A percentile compares a stretch with the other conserved stretches of the same genome.
Evolutionary conservation across 2,888 invertebrate genomes (phyloP).

Genomic region (Nomada fucata): DNA sequence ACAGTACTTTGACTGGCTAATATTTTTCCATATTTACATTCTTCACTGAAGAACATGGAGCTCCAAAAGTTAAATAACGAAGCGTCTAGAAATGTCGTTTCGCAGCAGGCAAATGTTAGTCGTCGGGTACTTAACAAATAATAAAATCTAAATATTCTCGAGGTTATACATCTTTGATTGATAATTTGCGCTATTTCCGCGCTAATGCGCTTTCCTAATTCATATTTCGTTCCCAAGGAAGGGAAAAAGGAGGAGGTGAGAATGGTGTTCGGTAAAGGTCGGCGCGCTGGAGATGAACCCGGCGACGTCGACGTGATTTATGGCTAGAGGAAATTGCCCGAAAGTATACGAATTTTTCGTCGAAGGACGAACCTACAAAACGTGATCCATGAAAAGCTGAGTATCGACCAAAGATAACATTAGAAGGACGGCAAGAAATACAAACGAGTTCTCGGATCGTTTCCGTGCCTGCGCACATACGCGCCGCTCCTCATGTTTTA

Average conservation of each 20-base stretch:
- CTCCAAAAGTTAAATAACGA: neutral
- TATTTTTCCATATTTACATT: constrained; percentile 31
- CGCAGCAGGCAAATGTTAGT: constrained; percentile 8
- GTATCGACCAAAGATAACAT: constrained; percentile 64
- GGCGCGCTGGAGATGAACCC: constrained; percentile 59
- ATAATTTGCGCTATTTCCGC: neutral
- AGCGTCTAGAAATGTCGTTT: neutral
- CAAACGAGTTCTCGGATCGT: constrained; percentile 41
- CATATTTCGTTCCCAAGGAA: constrained; percentile 49
- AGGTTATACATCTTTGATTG: neutral
- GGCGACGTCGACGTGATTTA: constrained; percentile 72
- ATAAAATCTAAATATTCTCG: neutral
- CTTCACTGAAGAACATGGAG: constrained; percentile 8
- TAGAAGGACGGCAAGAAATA: constrained; percentile 58
- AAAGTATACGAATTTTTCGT: constrained; percentile 71
- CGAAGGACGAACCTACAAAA: constrained; percentile 65
- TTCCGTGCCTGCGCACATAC: constrained; percentile 9
- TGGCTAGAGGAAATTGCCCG: constrained; percentile 71
- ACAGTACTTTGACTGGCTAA: constrained; percentile 27
- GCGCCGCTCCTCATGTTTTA: constrained; percentile 39
- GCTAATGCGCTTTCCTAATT: constrained; percentile 30
- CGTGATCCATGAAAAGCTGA: constrained; percentile 64
- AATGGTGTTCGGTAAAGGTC: constrained; percentile 57
- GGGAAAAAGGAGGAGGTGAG: constrained; percentile 49
- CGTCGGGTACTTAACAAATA: neutral